Evolutionary conservation across 2,113 vertebrate genomes (phyloP).

Genomic region (Mohoua ochrocephala): DNA sequence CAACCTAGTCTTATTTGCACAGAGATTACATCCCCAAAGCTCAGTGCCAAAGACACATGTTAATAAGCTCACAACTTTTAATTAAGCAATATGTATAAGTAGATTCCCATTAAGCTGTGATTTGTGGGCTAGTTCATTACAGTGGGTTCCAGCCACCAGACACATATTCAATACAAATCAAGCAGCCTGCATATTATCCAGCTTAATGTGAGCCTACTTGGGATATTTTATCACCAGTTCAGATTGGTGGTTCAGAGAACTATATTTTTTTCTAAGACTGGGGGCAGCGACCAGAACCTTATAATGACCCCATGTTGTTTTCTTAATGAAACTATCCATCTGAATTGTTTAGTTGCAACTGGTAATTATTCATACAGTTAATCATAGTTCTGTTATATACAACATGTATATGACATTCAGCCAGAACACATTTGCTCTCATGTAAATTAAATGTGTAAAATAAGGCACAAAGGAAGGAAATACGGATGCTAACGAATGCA

Average conservation of each 20-base stretch:
- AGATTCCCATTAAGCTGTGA: conserved; percentile 97
- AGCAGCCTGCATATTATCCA: conserved; percentile 88
- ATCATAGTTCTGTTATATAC: conserved; percentile 59
- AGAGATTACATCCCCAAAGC: conserved; percentile 84
- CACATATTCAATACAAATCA: conserved; percentile 98
- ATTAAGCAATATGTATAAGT: conserved; percentile 99
- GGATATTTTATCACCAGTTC: conserved; percentile 89
- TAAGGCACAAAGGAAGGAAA: neutral
- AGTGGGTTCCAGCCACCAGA: conserved; percentile 87
- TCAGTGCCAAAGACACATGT: conserved; percentile 96
- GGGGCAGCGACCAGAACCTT: conserved; percentile 73
- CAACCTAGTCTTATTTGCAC: conserved; percentile 83
- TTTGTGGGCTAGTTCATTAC: conserved; percentile 98
- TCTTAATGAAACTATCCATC: conserved; percentile 74
- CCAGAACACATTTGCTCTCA: neutral
- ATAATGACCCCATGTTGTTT: conserved; percentile 71
- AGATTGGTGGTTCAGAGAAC: conserved; percentile 77
- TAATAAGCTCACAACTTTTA: conserved; percentile 99
- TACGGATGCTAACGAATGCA: neutral
- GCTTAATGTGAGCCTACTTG: conserved; percentile 87
- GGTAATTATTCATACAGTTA: conserved; percentile 67
- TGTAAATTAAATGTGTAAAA: conserved; percentile 18
- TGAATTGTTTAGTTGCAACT: conserved; percentile 75
- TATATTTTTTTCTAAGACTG: conserved; percentile 76
- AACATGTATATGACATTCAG: neutral